phyloP scores from a whole-genome alignment of 2,113 vertebrate species.

The Xenotilapia longispinis region DNA sequence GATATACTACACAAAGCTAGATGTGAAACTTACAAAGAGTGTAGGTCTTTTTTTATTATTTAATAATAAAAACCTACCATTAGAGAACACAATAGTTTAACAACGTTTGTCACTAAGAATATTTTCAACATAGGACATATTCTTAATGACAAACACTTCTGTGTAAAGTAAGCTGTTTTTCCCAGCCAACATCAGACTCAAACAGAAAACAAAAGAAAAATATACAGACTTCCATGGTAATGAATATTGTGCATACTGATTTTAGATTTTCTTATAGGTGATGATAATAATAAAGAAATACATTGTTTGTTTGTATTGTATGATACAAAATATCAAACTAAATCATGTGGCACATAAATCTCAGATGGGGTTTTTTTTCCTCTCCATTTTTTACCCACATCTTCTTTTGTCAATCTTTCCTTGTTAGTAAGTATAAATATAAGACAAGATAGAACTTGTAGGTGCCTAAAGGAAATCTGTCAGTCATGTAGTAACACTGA shows the following conservation, averaged over 20 bases:
- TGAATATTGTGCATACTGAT: not conserved
- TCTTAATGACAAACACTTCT: not conserved
- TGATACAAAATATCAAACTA: not conserved
- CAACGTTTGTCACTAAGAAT: not conserved
- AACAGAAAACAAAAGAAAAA: not conserved
- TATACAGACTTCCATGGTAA: not conserved
- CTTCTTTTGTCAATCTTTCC: not conserved
- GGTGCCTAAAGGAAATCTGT: not conserved
- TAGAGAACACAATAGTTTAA: not conserved
- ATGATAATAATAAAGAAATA: not conserved
- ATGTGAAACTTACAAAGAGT: not conserved
- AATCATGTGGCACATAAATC: not conserved
- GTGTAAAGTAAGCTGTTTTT: not conserved
- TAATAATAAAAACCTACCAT: not conserved
- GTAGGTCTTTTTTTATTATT: not conserved
- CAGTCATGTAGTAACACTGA: not conserved
- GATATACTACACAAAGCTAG: not conserved
- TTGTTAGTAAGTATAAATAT: not conserved
- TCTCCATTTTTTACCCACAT: not conserved
- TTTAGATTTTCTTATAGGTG: not conserved
- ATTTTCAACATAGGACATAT: not conserved
- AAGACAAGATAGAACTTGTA: not conserved
- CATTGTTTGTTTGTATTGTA: not conserved
- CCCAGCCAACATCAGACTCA: not conserved
- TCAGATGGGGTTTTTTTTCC: not conserved